Conservation (phyloP, 2,797 vertebrate species). For the Chelon auratus region DNA sequence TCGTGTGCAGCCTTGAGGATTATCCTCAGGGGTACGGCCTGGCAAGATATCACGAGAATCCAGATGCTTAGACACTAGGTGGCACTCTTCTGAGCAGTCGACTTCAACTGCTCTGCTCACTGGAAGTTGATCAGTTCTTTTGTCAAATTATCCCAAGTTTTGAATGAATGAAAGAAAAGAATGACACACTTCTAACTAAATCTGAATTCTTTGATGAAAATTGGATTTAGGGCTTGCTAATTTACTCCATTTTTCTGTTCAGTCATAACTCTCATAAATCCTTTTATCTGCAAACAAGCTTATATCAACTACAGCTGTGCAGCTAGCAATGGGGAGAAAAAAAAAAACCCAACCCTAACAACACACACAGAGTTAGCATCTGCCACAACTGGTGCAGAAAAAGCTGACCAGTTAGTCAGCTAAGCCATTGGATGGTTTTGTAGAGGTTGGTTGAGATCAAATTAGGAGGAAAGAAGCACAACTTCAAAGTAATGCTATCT, state of each 20-base stretch:
- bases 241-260: not conserved
- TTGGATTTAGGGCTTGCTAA: too few relatives aligned
- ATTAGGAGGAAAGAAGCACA: not conserved
- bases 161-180: too few relatives aligned
- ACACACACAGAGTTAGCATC: not conserved
- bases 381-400: not conserved
- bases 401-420: not conserved
- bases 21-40: too few relatives aligned
- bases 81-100: too few relatives aligned
- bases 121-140: not conserved
- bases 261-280: not conserved
- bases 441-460: not conserved
- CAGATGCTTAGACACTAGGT: too few relatives aligned
- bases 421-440: not conserved
- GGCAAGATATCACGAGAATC: too few relatives aligned
- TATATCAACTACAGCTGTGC: not conserved
- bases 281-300: not conserved
- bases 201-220: too few relatives aligned
- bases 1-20: too few relatives aligned
- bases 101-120: not conserved
- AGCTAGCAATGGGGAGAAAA: not conserved
- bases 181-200: too few relatives aligned
- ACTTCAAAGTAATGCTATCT: not conserved
- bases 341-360: too few relatives aligned
- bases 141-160: not conserved